Evolutionary conservation across 64 coral and sea anemone genomes (phyloP), one percentile per base, ranked within the genome.

Genomic region (Actinia tenebrosa): DNA sequence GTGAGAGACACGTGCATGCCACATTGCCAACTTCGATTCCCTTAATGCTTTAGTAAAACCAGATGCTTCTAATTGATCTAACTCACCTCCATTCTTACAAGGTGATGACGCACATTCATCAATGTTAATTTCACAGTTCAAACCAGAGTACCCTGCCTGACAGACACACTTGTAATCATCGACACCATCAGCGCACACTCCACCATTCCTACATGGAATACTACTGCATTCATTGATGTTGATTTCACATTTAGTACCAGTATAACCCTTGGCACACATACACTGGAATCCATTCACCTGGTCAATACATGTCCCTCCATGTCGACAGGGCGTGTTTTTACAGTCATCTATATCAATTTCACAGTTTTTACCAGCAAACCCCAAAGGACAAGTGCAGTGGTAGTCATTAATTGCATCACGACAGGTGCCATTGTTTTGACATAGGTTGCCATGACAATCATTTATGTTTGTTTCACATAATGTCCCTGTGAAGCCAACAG

Each of bases 321-420:
- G 93, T 56, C 53, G 80, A 72, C 96, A 98, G 23, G 96, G 96
- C 23, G 45, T 54, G 10, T 14, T 11, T 1, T 64, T 86, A 88
- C 96, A 98, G 20, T 98, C 96, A 84, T 98, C 88, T 71, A 95
- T 88, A 53, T 98, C 85, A 55, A 53, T 90, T 45, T 89, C 88
- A 50, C 91, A 96, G 7, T 77, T 42, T 46, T 66, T 85, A 47
- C 94, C 94, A 44, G 63, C 83, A 91, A 84, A 94, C 26, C 95
- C 95, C 63, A 80, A 53, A 25, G 79, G 56, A 56, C 95, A 98
- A 13, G n/a, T 79, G 75, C 95, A 98, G 3, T 55, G 60, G 90
- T 91, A 98, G 14, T 64, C 87, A 84, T 84, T 89, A 26, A 98
- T 55, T 56, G 89, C 79, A 22, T 96, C 94, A 59, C 87, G 63